Evolutionary conservation across 2,888 invertebrate genomes (phyloP).

Genomic region (Conops quadrifasciatus): DNA sequence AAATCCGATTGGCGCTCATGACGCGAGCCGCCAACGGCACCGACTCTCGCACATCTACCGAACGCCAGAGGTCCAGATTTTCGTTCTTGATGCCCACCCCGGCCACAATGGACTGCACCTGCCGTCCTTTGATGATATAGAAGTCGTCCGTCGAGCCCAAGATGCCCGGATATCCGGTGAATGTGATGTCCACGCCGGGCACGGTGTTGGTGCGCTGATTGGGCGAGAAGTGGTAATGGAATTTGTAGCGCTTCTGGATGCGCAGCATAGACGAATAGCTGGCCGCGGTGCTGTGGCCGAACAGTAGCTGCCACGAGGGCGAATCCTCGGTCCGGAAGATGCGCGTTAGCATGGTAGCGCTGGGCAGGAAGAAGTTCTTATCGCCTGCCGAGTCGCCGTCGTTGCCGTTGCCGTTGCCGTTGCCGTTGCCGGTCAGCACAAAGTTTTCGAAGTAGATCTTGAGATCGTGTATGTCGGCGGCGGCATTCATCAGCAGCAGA

Average conservation of each 20-base stretch:
- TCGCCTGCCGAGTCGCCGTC: conserved; percentile 46
- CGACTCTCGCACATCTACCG: conserved; percentile 69
- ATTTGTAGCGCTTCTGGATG: conserved; percentile 83
- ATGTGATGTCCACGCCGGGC: conserved; percentile 75
- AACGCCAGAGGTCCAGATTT: conserved; percentile 76
- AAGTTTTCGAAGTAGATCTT: conserved; percentile 63
- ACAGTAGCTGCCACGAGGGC: conserved; percentile 69
- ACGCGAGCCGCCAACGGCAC: conserved; percentile 77
- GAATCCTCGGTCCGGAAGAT: conserved; percentile 52
- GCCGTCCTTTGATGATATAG: conserved; percentile 73
- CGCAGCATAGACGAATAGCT: conserved; percentile 84
- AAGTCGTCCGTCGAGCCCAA: conserved; percentile 85
- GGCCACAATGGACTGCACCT: conserved; percentile 71
- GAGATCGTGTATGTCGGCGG: conserved; percentile 76
- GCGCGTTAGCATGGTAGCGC: conserved; percentile 62
- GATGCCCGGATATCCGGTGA: conserved; percentile 86
- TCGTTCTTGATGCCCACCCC: conserved; percentile 83
- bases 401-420: conserved; percentile 11
- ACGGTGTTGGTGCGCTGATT: conserved; percentile 67
- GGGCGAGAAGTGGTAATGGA: conserved; percentile 74
- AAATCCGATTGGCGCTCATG: conserved; percentile 84
- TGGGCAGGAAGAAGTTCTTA: conserved; percentile 72
- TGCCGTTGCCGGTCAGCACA: conserved; percentile 49
- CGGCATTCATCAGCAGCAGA: conserved; percentile 78
- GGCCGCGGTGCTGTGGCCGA: conserved; percentile 84